Conservation (phyloP, 2,113 vertebrate genomes). For the Chaetops frenatus region DNA sequence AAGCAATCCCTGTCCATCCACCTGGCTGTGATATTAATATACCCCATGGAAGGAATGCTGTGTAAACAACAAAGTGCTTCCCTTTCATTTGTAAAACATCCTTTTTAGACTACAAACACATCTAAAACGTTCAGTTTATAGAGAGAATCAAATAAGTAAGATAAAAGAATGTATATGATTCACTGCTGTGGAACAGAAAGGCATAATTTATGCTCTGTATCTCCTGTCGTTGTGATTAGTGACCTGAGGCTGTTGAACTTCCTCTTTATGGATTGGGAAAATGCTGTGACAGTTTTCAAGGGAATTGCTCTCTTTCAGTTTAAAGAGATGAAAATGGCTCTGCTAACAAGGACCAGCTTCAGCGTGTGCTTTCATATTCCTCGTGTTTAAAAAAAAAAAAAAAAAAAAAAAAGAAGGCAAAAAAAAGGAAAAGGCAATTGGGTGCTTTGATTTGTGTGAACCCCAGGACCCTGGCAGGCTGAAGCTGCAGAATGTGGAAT, state of each 20-base stretch:
- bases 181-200: slow-evolving; percentile 3
- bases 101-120: neutral
- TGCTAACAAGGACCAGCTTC: slow-evolving; percentile 57
- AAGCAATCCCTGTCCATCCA: neutral
- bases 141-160: slow-evolving; percentile 24
- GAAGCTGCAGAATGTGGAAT: neutral
- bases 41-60: neutral
- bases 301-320: slow-evolving; percentile 76
- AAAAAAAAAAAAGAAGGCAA: neutral
- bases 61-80: neutral
- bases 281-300: slow-evolving; percentile 70
- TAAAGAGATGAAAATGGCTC: slow-evolving; percentile 65
- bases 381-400: neutral
- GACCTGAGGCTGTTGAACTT: slow-evolving; percentile 77
- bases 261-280: slow-evolving; percentile 71
- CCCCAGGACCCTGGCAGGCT: neutral
- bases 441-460: slow-evolving; percentile 38
- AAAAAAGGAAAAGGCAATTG: neutral
- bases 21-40: neutral
- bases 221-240: slow-evolving; percentile 46
- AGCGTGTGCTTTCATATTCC: slow-evolving; percentile 23
- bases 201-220: slow-evolving; percentile 46
- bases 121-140: neutral
- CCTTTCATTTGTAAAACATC: neutral
- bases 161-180: slow-evolving; percentile 18